A percentile compares a stretch with the other conserved stretches of the same genome.
These are phyloP conservation scores for Pseudachorutes palmiensis DNA, from an alignment of 1,140 invertebrate genomes.

Conservation along the genomic window DNA sequence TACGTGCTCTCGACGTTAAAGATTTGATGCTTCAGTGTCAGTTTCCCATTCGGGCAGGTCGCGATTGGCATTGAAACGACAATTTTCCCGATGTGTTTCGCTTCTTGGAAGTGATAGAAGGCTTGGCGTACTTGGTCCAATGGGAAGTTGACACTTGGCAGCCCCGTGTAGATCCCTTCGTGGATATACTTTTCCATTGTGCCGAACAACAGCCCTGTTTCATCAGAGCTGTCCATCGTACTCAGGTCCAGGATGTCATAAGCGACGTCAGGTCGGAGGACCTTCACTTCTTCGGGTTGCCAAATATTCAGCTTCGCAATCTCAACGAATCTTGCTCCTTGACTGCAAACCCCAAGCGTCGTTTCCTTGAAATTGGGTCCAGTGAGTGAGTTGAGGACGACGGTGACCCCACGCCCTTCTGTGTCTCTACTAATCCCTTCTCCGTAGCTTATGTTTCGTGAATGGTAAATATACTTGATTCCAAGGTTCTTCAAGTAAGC, in stretches of 20 bases:
- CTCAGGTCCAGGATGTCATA: conserved; percentile 18
- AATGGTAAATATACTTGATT: conserved; percentile 48
- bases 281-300: conserved; percentile 16
- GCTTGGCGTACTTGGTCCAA: conserved; percentile 8
- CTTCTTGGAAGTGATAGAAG: conserved; percentile 19
- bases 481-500: conserved; percentile 16
- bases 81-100: conserved; percentile 27
- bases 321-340: conserved; percentile 60
- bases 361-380: conserved; percentile 56
- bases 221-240: background rate
- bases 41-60: background rate
- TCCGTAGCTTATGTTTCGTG: conserved; percentile 51
- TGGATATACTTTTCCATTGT: conserved; percentile 12
- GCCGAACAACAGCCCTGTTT: conserved; percentile 1
- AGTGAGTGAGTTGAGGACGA: conserved; percentile 56
- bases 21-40: background rate
- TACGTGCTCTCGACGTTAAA: conserved; percentile 23
- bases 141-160: conserved; percentile 14
- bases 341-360: conserved; percentile 52
- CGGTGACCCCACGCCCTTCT: conserved; percentile 49
- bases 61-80: conserved; percentile 19
- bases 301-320: conserved; percentile 59
- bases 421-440: conserved; percentile 46
- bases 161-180: conserved; percentile 7
- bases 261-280: conserved; percentile 15